Base-by-base conservation (phyloP, 2,113 vertebrate genomes). In the Ramphastos sulfuratus region DNA sequence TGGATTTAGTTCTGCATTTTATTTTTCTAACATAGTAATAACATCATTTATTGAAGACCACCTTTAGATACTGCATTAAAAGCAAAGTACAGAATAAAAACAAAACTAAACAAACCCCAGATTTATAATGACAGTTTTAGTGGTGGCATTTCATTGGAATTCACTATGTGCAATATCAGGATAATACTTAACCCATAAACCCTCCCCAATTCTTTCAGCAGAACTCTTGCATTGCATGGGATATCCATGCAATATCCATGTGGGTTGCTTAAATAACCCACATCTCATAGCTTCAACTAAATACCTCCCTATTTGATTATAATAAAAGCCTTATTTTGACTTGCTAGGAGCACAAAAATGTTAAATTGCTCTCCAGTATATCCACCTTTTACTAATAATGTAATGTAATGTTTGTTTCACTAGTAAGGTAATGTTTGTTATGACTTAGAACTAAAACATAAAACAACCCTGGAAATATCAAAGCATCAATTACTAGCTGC, bases 31-130 rank as follows among this genome's bases (percentile, higher is more conserved):
- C 8, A 77, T 58, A n/a, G 31, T 39, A 78, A 23, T 35, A 94
- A 52, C 59, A 52, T 89, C 20, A 39, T 46, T 61, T 54, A 82
- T 60, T 75, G 71, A 86, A 82, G 12, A 65, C 5, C 8, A 69
- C 7, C 44, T 91, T 92, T 78, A 85, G 48, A 90, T 69, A 84
- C 82, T 72, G 79, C 37, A 82, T 67, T 90, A 80, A 94, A 96
- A 91, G 87, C 21, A 35, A 74, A 83, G 27, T 19, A 92, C 65
- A 21, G 65, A 78, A 79, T 59, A 33, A 70, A 70, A 37, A 59
- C 46, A 31, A 44, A 33, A 6, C 16, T 15, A 18, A 46, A 46
- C 23, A 52, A 52, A 23, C 23, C 23, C 50, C 50, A 52, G 9
- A 59, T 10, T 30, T 55, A 42, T 7, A 35, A 74, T 10, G 44